A percentile compares a stretch with the other conserved stretches of the same genome.
phyloP scores from a whole-genome alignment of 2,888 invertebrate genomes.

The Plutella xylostella region DNA sequence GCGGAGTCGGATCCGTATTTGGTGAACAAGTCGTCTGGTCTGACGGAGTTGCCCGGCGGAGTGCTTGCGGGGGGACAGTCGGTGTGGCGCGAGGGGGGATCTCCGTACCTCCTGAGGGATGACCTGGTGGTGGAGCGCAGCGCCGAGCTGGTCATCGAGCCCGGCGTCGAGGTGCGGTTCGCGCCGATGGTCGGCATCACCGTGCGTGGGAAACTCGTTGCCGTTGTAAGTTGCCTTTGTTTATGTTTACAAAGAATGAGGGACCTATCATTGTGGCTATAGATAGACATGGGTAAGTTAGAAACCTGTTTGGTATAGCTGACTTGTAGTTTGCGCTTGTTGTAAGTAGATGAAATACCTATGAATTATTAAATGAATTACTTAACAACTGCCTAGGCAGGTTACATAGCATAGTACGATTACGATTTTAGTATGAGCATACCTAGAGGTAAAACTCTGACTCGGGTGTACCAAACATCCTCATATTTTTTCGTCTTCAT shows the following conservation, averaged over 20 bases:
- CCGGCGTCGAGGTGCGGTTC: conserved; percentile 91
- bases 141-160: conserved; percentile 86
- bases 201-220: conserved; percentile 88
- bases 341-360: too few species aligned
- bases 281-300: too few species aligned
- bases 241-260: not conserved
- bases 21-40: conserved; percentile 47
- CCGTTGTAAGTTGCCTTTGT: conserved; percentile 77
- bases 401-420: too few species aligned
- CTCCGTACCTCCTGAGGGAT: conserved; percentile 83
- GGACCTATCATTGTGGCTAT: too few species aligned
- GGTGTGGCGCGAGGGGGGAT: conserved; percentile 67
- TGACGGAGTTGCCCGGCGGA: conserved; percentile 75
- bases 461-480: too few species aligned
- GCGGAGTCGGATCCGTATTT: conserved; percentile 49
- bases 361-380: too few species aligned
- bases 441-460: too few species aligned
- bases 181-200: conserved; percentile 94
- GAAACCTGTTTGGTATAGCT: too few species aligned
- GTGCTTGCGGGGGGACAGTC: conserved; percentile 70
- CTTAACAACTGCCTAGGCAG: too few species aligned
- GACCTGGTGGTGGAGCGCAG: conserved; percentile 84
- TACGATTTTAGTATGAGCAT: too few species aligned
- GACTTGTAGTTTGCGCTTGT: too few species aligned
- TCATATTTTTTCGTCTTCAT: too few species aligned